Conservation (phyloP, 2,797 vertebrate genomes). For the Leptodactylus fallax region DNA sequence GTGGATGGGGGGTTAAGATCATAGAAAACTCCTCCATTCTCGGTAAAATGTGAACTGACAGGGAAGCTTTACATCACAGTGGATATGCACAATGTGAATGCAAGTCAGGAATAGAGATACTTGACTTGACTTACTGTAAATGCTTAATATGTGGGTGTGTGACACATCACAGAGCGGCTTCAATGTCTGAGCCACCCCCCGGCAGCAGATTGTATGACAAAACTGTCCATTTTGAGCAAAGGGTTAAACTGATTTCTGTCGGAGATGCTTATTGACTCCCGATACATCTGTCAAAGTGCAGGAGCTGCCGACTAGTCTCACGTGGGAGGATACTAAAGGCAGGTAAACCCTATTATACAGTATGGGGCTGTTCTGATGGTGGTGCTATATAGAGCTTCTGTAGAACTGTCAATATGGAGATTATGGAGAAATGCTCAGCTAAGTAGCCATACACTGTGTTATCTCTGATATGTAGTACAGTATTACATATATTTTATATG, state of each 20-base stretch:
- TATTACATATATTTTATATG: not conserved
- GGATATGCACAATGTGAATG: too few relatives aligned
- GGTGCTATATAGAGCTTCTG: too few relatives aligned
- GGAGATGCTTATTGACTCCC: not conserved
- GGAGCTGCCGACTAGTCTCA: not conserved
- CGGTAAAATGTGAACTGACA: not conserved
- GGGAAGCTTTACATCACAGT: not conserved
- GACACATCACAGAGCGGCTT: not conserved
- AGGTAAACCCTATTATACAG: not conserved
- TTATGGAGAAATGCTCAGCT: not conserved
- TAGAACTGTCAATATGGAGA: too few relatives aligned
- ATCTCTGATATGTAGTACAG: too few relatives aligned
- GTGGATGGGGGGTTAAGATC: too few relatives aligned
- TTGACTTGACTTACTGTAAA: not conserved
- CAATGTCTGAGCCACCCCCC: not conserved
- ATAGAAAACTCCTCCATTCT: too few relatives aligned
- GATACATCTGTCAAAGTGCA: not conserved
- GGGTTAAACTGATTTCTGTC: not conserved
- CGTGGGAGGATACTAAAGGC: not conserved
- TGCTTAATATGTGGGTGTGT: not conserved
- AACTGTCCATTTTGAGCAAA: not conserved
- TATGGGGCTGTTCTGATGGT: not conserved
- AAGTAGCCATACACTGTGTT: not conserved
- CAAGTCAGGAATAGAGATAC: not conserved
- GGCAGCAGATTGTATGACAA: not conserved